Base-by-base conservation (phyloP, 2,888 invertebrate genomes). In the Papilio elwesi region DNA sequence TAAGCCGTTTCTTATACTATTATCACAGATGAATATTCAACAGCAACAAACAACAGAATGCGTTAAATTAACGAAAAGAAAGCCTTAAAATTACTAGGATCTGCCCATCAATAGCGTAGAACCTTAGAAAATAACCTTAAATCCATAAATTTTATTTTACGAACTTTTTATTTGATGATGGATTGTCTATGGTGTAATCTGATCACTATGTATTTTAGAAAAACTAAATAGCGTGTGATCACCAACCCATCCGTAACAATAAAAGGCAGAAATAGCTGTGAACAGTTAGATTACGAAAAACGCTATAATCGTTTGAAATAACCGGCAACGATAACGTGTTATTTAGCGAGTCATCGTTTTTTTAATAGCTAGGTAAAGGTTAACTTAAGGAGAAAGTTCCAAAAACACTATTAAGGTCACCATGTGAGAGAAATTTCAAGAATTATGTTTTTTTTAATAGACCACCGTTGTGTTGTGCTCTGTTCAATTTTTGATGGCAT, bases 311-410 rank as follows among this genome's bases (percentile, higher is more conserved):
- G 9, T 59, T 59, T 38, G 10, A 43, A 43, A 62, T 43, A 62
- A 59, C 59, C 59, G 59, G 59, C n/a, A 38, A 38, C 13, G 38
- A 38, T 59, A 59, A 62, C 59, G n/a, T 43, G 59, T 62, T 62
- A n/a, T 62, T 43, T 15, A 62, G 38, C 59, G 0, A 59, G 12
- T 12, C 3, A 59, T 43, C 43, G 15, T 38, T 62, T 62, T 38
- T 62, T 62, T 62, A 62, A 62, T 43, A 62, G 59, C 59, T 43
- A 62, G 59, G 59, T 43, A 62, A 62, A 62, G n/a, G 38, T 59
- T n/a, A 7, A 38, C 13, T 57, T 59, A 59, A 38, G 57, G 57
- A 13, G 57, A 59, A 59, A 59, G 57, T 59, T 38, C 1, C 38
- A 38, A 59, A 59, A 59, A 38, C 13, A 4, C 38, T 59, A 59